These are phyloP conservation scores for Caenorhabditis brenneri DNA, from an alignment of 1,140 invertebrate genomes.

Conservation along the genomic window DNA sequence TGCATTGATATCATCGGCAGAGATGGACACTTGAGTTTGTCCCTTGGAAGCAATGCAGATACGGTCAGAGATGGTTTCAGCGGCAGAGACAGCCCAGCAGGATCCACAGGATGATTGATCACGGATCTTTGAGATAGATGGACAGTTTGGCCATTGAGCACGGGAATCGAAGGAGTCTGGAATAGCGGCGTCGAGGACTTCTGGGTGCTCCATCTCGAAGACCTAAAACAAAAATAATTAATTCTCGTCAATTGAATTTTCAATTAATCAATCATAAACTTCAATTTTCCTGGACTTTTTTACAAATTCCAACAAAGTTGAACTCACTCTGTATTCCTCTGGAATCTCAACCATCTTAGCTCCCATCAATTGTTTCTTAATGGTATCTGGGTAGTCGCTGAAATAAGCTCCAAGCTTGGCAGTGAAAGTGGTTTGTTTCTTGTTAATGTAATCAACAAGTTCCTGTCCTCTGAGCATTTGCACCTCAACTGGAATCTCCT, in stretches of 20 bases:
- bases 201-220: constrained; percentile 7
- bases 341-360: constrained; percentile 58
- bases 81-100: constrained; percentile 83
- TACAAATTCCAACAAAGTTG: neutral
- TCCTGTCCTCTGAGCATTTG: constrained; percentile 27
- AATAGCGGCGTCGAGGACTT: constrained; percentile 56
- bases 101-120: constrained; percentile 73
- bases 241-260: neutral
- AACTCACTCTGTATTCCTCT: constrained; percentile 8
- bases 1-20: constrained; percentile 84
- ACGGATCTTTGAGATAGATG: constrained; percentile 74
- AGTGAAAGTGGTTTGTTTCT: constrained; percentile 28
- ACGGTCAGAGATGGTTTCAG: constrained; percentile 89
- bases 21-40: constrained; percentile 78
- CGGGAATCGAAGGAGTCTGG: constrained; percentile 83
- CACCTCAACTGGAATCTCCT: neutral
- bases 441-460: constrained; percentile 40
- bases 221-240: neutral
- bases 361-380: constrained; percentile 66
- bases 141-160: constrained; percentile 82
- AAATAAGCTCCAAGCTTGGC: constrained; percentile 58
- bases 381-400: constrained; percentile 57
- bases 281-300: neutral
- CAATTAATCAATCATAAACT: too few relatives aligned
- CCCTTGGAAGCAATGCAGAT: constrained; percentile 84